These are phyloP conservation scores for Drosophila dunni DNA, from an alignment of 1,140 invertebrate species.

Conservation along the genomic window DNA sequence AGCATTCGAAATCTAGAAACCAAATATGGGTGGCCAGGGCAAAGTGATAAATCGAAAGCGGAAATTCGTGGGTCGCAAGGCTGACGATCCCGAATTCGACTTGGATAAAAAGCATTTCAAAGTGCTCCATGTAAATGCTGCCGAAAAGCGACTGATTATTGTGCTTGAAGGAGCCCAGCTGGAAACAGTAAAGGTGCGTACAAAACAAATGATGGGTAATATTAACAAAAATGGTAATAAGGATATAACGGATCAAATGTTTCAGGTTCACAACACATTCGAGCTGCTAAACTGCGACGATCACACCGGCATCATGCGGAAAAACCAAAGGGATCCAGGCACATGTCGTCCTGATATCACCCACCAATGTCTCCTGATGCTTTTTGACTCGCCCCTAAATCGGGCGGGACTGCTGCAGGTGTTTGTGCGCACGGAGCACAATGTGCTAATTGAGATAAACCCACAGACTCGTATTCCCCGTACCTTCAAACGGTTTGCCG, in stretches of 20 bases:
- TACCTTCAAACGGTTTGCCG: conserved; percentile 99
- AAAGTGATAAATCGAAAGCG: conserved; percentile 72
- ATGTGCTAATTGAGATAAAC: conserved; percentile 99
- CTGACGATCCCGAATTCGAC: conserved; percentile 81
- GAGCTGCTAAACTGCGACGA: conserved; percentile 98
- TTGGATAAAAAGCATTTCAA: conserved; percentile 80
- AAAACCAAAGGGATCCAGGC: conserved; percentile 93
- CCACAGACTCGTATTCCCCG: conserved; percentile 99
- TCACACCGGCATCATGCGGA: conserved; percentile 93
- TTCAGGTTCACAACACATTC: conserved; percentile 93
- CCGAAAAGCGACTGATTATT: conserved; percentile 96
- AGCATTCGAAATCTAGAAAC: background rate
- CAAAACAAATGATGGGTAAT: background rate
- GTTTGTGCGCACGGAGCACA: conserved; percentile 97
- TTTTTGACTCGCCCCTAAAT: conserved; percentile 98
- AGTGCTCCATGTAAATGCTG: conserved; percentile 68
- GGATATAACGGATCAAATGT: background rate
- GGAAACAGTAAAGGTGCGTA: conserved; percentile 95
- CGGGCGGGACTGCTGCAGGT: conserved; percentile 95
- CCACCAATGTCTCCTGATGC: conserved; percentile 97
- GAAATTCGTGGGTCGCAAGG: conserved; percentile 68
- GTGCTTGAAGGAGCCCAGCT: conserved; percentile 97
- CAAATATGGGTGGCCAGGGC: conserved; percentile 67
- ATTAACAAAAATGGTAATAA: background rate
- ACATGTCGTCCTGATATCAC: conserved; percentile 96